Evolutionary conservation across 2,888 invertebrate genomes (phyloP).

Genomic region (Athalia rosae): DNA sequence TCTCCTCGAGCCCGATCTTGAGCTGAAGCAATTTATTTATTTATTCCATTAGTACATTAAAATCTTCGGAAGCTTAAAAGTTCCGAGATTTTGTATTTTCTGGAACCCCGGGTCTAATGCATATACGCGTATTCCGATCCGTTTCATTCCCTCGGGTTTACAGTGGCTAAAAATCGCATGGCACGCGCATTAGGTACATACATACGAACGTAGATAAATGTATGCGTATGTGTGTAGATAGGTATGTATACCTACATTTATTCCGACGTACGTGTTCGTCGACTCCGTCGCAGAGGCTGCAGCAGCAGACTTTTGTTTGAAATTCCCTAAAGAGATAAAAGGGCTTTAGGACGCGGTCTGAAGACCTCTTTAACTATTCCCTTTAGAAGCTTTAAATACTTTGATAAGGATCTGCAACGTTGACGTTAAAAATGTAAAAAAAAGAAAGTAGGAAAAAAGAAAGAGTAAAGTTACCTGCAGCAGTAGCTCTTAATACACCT

Average conservation of each 20-base stretch:
- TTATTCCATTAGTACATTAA: no score
- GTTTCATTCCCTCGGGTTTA: background rate
- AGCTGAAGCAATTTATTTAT: no score
- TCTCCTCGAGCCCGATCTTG: no score
- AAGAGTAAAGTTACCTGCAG: no score
- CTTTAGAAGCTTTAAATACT: constrained; percentile 39
- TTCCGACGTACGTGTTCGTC: background rate
- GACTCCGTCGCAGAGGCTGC: background rate
- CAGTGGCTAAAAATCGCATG: constrained; percentile 1
- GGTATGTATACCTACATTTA: constrained; percentile 1
- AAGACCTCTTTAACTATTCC: constrained; percentile 38
- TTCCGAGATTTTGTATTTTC: no score
- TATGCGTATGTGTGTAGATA: background rate
- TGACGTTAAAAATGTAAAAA: constrained; percentile 22
- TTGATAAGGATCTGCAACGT: constrained; percentile 33
- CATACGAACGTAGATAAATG: background rate
- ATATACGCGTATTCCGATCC: constrained; percentile 16
- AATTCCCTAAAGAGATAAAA: constrained; percentile 41
- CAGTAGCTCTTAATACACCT: background rate
- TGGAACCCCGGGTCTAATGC: background rate
- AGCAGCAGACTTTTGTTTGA: constrained; percentile 24
- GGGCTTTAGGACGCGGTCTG: constrained; percentile 29
- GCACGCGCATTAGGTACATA: constrained; percentile 23
- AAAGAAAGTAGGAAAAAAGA: background rate
- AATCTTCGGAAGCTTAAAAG: no score